These are phyloP conservation scores for Mizuhopecten yessoensis DNA, from an alignment of 1,140 invertebrate genomes.

Conservation along the genomic window DNA sequence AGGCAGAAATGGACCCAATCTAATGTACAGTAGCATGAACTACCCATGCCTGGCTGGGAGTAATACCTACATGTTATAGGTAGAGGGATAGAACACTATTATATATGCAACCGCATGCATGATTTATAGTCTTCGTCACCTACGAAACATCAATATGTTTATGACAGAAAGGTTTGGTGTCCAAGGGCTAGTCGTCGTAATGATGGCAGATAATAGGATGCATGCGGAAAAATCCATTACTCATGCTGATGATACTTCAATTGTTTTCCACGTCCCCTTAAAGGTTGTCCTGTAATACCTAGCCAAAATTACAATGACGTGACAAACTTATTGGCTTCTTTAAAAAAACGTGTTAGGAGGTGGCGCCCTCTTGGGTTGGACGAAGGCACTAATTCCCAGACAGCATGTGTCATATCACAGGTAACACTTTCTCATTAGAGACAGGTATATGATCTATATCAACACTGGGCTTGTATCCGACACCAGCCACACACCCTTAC, in stretches of 20 bases:
- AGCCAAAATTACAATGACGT: not conserved
- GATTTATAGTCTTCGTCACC: not conserved
- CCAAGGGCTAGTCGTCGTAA: not conserved
- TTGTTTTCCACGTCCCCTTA: not conserved
- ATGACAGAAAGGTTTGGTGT: not conserved
- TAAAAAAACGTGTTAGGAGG: not conserved
- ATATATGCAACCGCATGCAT: not conserved
- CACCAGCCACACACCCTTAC: too few relatives aligned
- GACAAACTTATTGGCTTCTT: not conserved
- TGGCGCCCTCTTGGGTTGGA: not conserved
- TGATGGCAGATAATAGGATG: not conserved
- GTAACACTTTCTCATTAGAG: not conserved
- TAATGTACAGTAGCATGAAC: not conserved
- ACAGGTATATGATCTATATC: not conserved
- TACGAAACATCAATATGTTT: not conserved
- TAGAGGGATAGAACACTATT: not conserved
- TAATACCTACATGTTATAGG: not conserved
- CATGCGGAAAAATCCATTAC: not conserved
- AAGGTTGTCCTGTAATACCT: not conserved
- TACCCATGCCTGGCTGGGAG: not conserved
- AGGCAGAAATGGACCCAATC: slow-evolving; percentile 1
- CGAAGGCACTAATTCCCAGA: not conserved
- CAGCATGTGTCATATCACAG: not conserved
- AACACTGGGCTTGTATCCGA: too few relatives aligned
- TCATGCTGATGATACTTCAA: not conserved